Conservation (phyloP, 2,888 invertebrate genomes). For the Drosophila pegasa region DNA sequence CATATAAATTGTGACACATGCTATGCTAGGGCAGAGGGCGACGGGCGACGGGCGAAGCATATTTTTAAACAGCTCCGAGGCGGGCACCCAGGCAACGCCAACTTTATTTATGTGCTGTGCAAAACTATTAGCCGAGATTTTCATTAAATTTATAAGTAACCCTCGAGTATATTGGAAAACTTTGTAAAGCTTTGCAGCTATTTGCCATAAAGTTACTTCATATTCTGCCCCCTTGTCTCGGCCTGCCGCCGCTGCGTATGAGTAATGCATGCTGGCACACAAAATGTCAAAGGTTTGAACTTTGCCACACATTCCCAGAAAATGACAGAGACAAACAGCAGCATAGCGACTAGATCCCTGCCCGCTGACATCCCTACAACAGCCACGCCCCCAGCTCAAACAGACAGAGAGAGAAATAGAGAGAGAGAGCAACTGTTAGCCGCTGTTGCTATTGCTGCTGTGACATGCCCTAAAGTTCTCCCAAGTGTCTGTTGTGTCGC, state of each 20-base stretch:
- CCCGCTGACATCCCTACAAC: background rate
- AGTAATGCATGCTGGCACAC: conserved; percentile 73
- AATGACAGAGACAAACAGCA: conserved; percentile 64
- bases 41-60: conserved; percentile 17
- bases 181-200: conserved; percentile 55
- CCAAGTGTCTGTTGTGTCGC: conserved; percentile 80
- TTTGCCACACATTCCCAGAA: conserved; percentile 68
- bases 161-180: conserved; percentile 62
- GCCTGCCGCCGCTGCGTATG: conserved; percentile 68
- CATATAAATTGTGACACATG: conserved; percentile 79
- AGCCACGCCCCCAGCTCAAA: conserved; percentile 39
- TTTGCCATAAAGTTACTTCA: conserved; percentile 63
- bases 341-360: conserved; percentile 13
- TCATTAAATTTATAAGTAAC: conserved; percentile 75
- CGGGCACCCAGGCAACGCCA: conserved; percentile 20
- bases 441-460: conserved; percentile 44
- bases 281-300: conserved; percentile 80
- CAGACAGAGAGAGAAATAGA: conserved; percentile 1
- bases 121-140: conserved; percentile 76
- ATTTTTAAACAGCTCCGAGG: conserved; percentile 33
- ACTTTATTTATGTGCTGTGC: conserved; percentile 70
- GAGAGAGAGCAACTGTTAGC: conserved; percentile 16
- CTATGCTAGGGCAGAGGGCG: conserved; percentile 4
- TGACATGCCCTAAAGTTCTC: conserved; percentile 79
- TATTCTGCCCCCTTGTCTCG: conserved; percentile 15